Base-by-base conservation (phyloP, 2,797 vertebrate species). In the Pseudopleuronectes americanus region DNA sequence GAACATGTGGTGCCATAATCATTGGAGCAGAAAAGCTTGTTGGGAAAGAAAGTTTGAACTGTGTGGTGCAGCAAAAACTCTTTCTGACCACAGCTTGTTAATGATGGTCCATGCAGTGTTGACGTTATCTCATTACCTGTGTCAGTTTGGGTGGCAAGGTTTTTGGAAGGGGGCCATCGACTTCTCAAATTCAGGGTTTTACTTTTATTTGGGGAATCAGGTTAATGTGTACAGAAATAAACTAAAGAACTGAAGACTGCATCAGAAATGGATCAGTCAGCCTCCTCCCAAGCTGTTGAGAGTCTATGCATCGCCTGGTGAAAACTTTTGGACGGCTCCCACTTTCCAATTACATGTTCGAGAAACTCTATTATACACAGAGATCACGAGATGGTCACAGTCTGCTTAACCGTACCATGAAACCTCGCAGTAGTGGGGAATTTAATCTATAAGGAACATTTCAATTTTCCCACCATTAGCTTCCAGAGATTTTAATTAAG, bases 401-500 rank as follows among this genome's bases (percentile, higher is more conserved):
- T 81, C 77, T 60, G 75, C 80, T 81, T 82, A 72, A 66, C 75
- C 52, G 43, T 77, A 38, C 75, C 61, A 53, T 71, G 68, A 83
- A 81, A 80, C 67, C 33, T 21, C 65, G 60, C 79, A 78, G 78
- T 31, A 41, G 59, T 48, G 63, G 53, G 71, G 71, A 73, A 86
- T 89, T 64, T 76, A 89, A 89, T 91, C 85, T 84, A 83, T 79
- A 82, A 80, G 83, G 86, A 85, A 83, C 80, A 81, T 90, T 92
- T 92, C 73, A 88, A 90, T 89, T 92, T 90, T 88, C 82, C 85
- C 76, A 87, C 81, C 82, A 85, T 92, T 91, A 87, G 80, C 81
- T 90, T 86, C 76, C 4, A 12, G 83, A 87, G 81, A 87, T 91
- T 91, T 91, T 90, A 91, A 91, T 92, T 92, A 92, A 88, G 80